phyloP scores from a whole-genome alignment of 2,888 invertebrate genomes.

The Lasioglossum calceatum region DNA sequence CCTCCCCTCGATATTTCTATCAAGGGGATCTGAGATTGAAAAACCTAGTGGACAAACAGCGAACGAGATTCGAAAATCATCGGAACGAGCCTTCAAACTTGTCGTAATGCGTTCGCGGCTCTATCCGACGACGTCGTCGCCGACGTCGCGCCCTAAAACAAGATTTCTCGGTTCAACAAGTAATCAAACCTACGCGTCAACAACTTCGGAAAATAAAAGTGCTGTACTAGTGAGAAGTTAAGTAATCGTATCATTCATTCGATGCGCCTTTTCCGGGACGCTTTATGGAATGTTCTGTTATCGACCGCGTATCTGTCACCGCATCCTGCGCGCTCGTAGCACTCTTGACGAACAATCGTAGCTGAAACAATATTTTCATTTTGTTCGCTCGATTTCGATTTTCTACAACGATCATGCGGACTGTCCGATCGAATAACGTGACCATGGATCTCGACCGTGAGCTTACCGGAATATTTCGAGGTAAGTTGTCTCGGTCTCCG shows the following conservation, averaged over 20 bases:
- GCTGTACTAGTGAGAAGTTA: background rate
- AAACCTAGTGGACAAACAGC: background rate
- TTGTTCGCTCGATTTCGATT: background rate
- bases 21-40: background rate
- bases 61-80: background rate
- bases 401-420: background rate
- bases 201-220: background rate
- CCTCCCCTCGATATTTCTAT: background rate
- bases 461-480: constrained; percentile 68
- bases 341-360: background rate
- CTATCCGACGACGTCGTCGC: background rate
- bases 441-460: constrained; percentile 72
- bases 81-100: background rate
- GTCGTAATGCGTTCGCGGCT: background rate
- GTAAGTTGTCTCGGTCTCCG: constrained; percentile 60
- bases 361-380: background rate
- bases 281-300: background rate
- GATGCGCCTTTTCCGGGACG: background rate
- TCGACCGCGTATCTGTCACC: background rate
- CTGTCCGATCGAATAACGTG: background rate
- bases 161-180: background rate
- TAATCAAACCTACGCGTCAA: background rate
- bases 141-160: background rate
- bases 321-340: constrained; percentile 5
- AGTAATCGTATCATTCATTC: background rate